Base-by-base conservation (phyloP, 2,113 vertebrate genomes). In the Ptilorrhoa leucosticta region DNA sequence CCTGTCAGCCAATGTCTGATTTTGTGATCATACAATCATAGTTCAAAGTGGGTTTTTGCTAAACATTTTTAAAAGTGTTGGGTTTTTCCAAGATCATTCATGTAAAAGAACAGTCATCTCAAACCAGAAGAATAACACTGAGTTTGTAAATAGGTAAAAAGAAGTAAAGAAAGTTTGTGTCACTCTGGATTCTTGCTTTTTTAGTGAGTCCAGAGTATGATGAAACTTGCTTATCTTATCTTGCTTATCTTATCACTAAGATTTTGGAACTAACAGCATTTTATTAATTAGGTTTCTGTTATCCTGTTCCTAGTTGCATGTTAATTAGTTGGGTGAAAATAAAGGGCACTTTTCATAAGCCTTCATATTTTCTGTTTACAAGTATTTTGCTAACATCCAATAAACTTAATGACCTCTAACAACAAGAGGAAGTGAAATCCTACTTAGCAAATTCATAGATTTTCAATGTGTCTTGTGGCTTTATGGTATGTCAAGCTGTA, bases 311-410 rank as follows among this genome's bases (percentile, higher is more conserved):
- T 94, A 54, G 22, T 54, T 93, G 69, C 75, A 90, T 97, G 84
- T 95, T 96, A 96, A 97, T 98, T 97, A 90, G 95, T 95, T 79
- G 89, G 73, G 89, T 91, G 90, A 95, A 97, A 95, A 97, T 94
- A 93, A 92, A 97, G 89, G 90, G 60, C 45, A n/a, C 69, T 87
- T 96, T 97, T 97, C 96, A 97, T 93, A 96, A 96, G 90, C 66
- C 77, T 97, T 96, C 95, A n/a, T 96, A 95, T 97, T 97, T 97
- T 97, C 95, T 97, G 85, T 97, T 98, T 97, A 96, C 96, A 96
- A 96, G 94, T 92, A 80, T 97, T 97, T 97, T 96, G 93, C 89
- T 92, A 97, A 89, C 37, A 54, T 97, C 94, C 94, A 97, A 96
- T 97, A 95, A 97, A 98, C 96, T 93, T 96, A 97, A 97, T 97